Base-by-base conservation (phyloP, 2,888 invertebrate species). In the Phengaris arion region DNA sequence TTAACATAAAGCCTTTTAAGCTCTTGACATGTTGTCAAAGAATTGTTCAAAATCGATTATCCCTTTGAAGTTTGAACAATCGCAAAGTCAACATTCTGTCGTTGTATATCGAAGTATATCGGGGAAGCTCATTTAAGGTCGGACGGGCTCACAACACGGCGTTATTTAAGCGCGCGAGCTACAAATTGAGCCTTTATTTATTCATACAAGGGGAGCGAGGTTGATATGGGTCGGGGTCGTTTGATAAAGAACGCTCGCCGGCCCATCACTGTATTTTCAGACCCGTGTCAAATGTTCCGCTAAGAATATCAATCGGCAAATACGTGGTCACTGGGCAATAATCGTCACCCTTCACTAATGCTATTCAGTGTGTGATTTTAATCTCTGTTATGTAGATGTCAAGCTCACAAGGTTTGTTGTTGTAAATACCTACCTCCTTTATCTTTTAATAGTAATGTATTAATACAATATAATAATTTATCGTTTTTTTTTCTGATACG, bases 131-230 rank as follows among this genome's bases (percentile, higher is more conserved):
- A 86, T 85, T 85, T 86, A 85, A 85, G 82, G 86, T 79, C 85
- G 85, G 85, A 76, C 83, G 84, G 83, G 81, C 83, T 85, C 85
- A 85, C 85, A 86, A 87, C 86, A 86, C 87, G 85, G 87, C 86
- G 85, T 87, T 85, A 83, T 86, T 86, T 87, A 87, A 88, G 87
- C 89, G 87, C 86, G 86, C 86, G 85, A 86, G 89, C 87, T 87
- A 90, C 92, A 91, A 92, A 91, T 91, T 91, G 91, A 90, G 89
- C 88, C 87, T 91, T 92, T 92, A 92, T 91, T 92, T 92, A 93
- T 93, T 92, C 92, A 92, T 91, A 87, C 85, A 87, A 87, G 87
- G 89, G 89, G 89, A 86, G 75, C 84, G 85, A 88, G 86, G 87
- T 86, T 89, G 89, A 92, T 90, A 89, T 92, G 90, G 91, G 91